Evolutionary conservation across 2,113 vertebrate genomes (phyloP), one percentile per base, ranked within the genome.

Genomic region (Natator depressus): DNA sequence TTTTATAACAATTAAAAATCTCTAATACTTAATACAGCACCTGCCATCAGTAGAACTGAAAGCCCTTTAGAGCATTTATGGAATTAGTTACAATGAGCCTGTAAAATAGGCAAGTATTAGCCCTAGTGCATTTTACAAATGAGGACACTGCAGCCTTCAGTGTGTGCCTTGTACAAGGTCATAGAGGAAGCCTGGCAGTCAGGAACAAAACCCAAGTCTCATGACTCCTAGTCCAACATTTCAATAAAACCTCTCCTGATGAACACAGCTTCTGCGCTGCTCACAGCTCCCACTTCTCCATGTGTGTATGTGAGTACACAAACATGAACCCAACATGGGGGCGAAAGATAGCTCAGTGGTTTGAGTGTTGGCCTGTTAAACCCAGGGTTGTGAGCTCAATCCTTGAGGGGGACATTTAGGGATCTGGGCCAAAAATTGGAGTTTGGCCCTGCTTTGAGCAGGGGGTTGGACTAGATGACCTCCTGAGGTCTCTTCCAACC

Each of bases 111-210:
- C 20, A 38, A 91, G 82, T 38, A 80, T 84, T 50, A 89, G 31
- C 0, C 9, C 27, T 14, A 4, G 9, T 5, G 53, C 38, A 11
- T 1, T n/a, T 31, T 38, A 12, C 35, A 25, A n/a, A 81, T 53
- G 76, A 91, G 89, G 3, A 49, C 5, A 75, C 5, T 75, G 38
- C 42, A 24, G n/a, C 7, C 13, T 22, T 27, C 47, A 72, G 51
- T 8, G 42, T 0, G 1, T 47, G 83, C 83, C 84, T 86, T 76
- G 80, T 0, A 2, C 35, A 93, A 91, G 38, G 82, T 94, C 95
- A 91, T 95, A 75, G 59, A 79, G 14, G 82, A 89, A 80, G 29
- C 50, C 75, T 89, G 86, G 89, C 75, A 91, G 50, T 83, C 89
- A 57, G 65, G 57, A 89, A 62, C 5, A 87, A 78, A 54, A 81